Evolutionary conservation across 2,888 invertebrate species (phyloP), one percentile per base, ranked within the genome.

Genomic region (Encarsia formosa): DNA sequence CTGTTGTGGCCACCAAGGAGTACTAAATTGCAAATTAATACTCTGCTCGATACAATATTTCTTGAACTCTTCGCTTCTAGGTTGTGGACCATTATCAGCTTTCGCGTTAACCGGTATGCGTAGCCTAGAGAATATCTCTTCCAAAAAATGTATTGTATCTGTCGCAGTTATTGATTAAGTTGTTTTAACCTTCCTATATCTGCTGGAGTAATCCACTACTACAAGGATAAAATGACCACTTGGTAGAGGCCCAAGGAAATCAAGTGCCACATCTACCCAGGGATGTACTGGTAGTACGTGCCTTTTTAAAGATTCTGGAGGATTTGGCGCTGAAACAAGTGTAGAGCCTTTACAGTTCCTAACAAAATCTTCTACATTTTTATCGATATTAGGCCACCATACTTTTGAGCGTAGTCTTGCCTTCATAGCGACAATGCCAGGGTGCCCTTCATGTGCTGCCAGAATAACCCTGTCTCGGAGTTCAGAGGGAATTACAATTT

Each of bases 401-500:
- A 59, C 56, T 50, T 60, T 59, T n/a, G 48, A 35, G 8, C 54
- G 22, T 19, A 57, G 26, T 24, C 52, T 35, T 23, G 41, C 18
- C 54, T 60, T 48, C 53, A 58, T 58, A 6, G 45, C 44, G 41
- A 35, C 19, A 62, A 59, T 4, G 4, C 64, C 64, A 15, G 64
- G 59, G 39, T 66, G 64, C 3, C 67, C 67, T 52, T 68, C 64
- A 39, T 66, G 66, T 18, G 61, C 63, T 22, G 62, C 57, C 2
- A 44, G 49, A 35, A 67, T 48, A 5, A 62, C 59, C 15, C 34
- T 18, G 31, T 18, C 13, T 13, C n/a, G 4, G 4, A 46, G 11
- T 24, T 8, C 15, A 11, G 29, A 5, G 2, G 47, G 47, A 19
- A 47, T 22, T 8, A 47, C 22, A 31, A 47, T 29, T 29, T 31